phyloP scores from a whole-genome alignment of 92 coral and sea anemone species.

The Palythoa grandis region DNA sequence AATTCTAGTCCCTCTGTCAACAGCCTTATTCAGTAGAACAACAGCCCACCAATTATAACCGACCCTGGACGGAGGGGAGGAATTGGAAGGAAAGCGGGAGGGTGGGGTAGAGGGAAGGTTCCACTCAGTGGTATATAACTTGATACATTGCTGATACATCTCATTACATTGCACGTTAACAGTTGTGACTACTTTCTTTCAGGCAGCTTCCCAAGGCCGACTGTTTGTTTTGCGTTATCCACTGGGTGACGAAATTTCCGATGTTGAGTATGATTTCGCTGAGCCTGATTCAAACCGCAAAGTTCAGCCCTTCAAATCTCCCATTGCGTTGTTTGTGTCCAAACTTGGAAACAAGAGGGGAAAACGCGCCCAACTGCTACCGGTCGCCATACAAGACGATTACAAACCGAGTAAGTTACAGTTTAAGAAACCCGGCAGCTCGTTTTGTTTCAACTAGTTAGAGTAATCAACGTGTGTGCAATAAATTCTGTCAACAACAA shows the following conservation, averaged over 20 bases:
- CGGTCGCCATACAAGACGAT: slow-evolving; percentile 74
- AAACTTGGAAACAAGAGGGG: slow-evolving; percentile 13
- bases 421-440: too few relatives aligned
- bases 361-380: slow-evolving; percentile 41
- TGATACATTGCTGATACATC: not conserved
- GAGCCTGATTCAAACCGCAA: slow-evolving; percentile 46
- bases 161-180: not conserved
- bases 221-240: slow-evolving; percentile 64
- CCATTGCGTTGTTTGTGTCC: slow-evolving; percentile 69
- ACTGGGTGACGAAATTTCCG: slow-evolving; percentile 57
- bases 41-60: too few relatives aligned
- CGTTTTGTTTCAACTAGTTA: too few relatives aligned
- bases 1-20: too few relatives aligned
- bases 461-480: too few relatives aligned
- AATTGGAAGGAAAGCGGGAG: too few relatives aligned
- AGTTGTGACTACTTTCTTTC: not conserved
- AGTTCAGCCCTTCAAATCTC: slow-evolving; percentile 59
- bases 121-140: too few relatives aligned
- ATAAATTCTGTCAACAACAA: too few relatives aligned
- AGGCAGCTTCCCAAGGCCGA: slow-evolving; percentile 51
- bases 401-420: slow-evolving; percentile 60
- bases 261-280: slow-evolving; percentile 32
- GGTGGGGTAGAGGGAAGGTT: too few relatives aligned
- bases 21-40: too few relatives aligned
- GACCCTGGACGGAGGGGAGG: too few relatives aligned